Evolutionary conservation across 2,888 invertebrate genomes (phyloP), one percentile per base, ranked within the genome.

Genomic region (Loripinus fragilis): DNA sequence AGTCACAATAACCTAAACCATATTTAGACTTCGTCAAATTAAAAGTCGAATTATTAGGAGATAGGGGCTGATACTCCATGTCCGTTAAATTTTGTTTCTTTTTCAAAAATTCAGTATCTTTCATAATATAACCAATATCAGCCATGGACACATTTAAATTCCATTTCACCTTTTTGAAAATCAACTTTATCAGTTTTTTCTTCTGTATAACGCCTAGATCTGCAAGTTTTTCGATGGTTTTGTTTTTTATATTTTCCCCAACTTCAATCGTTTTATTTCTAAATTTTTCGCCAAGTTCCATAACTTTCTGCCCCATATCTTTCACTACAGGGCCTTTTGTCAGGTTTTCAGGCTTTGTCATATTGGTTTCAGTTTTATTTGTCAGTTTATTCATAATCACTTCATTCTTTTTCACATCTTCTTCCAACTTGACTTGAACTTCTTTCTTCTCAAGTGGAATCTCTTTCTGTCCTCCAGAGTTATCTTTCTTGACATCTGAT

Each of bases 71-170:
- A 35, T 84, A 84, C 25, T 74, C 81, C 79, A 81, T 86, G 15
- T 86, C 81, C 38, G 82, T 83, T 17, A 87, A 67, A 69, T 85
- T 84, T 42, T 86, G 89, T 41, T 88, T 81, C 71, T 89, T 88
- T 74, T 89, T 87, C 41, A 91, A 76, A 73, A 88, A 89, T 67
- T 89, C 76, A 35, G 91, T 91, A 64, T 91, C 90, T 74, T 90
- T 90, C 89, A 91, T 89, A 33, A 91, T 87, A 68, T 88, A 85
- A 2, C 87, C 89, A 30, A 91, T 88, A 71, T 89, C 90, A 48
- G 88, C 88, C 76, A 91, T 77, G 0, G 90, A 88, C 20, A 91
- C 73, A 72, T 87, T 87, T 28, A 91, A 72, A 65, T 86, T 84
- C 88, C 89, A 90, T 33, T 83, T 82, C 15, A 79, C 78, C 35